These are phyloP conservation scores for Prenolepis imparis DNA, from an alignment of 2,888 invertebrate genomes.

Conservation along the genomic window DNA sequence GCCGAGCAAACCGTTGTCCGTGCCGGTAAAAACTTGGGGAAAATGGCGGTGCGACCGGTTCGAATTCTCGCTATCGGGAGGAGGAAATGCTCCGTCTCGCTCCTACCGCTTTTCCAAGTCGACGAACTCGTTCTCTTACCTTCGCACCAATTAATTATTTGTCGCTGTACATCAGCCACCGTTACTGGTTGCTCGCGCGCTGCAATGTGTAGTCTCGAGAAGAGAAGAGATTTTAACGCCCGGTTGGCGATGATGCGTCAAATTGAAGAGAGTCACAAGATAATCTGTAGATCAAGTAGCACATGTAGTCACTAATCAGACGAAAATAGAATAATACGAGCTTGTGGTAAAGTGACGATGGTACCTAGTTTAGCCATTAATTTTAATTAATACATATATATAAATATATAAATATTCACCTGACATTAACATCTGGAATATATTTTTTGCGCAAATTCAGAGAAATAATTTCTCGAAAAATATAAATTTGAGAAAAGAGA, in stretches of 20 bases:
- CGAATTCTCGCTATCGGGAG: conserved; percentile 78
- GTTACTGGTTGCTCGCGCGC: conserved; percentile 14
- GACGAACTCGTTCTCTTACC: conserved; percentile 26
- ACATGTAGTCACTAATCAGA: background rate
- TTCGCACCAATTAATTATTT: conserved; percentile 44
- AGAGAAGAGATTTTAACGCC: conserved; percentile 32
- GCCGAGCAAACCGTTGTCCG: conserved; percentile 73
- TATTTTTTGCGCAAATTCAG: background rate
- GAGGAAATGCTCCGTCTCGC: conserved; percentile 62
- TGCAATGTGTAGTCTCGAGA: background rate
- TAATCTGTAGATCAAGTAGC: conserved; percentile 2
- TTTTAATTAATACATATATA: background rate
- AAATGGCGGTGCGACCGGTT: conserved; percentile 79
- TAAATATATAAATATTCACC: background rate
- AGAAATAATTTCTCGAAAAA: background rate
- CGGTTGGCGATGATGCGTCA: conserved; percentile 3
- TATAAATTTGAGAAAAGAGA: background rate
- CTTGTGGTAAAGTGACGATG: background rate
- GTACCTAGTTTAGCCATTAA: conserved; percentile 1
- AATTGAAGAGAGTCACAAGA: background rate
- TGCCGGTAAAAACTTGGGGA: conserved; percentile 72
- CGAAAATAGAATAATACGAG: conserved; percentile 13
- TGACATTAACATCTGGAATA: conserved; percentile 4
- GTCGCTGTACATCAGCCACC: conserved; percentile 32
- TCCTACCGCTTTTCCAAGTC: conserved; percentile 30